A percentile compares a stretch with the other conserved stretches of the same genome.
Evolutionary conservation across 2,797 vertebrate genomes (phyloP).

Genomic region (Chaetophractus vellerosus): DNA sequence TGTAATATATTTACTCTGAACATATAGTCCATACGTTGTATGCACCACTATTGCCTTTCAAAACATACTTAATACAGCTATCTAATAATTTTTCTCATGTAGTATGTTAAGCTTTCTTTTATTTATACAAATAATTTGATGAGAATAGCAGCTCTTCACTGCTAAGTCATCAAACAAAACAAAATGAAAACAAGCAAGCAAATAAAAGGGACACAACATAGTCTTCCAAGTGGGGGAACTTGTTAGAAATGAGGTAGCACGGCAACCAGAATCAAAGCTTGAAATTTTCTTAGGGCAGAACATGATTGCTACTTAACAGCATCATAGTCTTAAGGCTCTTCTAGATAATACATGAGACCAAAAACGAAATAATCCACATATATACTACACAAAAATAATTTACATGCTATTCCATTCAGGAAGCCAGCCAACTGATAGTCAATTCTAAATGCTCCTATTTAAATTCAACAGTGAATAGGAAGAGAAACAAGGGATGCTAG

Average conservation of each 20-base stretch:
- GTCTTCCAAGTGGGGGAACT: neutral
- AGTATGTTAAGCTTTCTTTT: neutral
- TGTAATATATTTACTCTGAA: neutral
- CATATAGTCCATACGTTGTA: neutral
- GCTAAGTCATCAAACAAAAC: slow-evolving; percentile 7
- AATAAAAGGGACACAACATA: neutral
- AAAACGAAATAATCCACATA: neutral
- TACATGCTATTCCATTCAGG: neutral
- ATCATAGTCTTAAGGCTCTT: neutral
- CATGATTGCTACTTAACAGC: neutral
- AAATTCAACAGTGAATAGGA: neutral
- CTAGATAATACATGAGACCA: neutral
- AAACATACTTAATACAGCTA: neutral
- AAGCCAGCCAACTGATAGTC: neutral
- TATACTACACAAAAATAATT: neutral
- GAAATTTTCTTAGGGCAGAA: neutral
- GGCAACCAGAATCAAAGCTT: neutral
- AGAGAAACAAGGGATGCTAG: neutral
- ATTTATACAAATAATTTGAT: neutral
- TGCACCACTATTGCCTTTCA: neutral
- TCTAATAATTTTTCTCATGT: neutral
- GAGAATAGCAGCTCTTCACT: neutral
- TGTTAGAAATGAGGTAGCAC: slow-evolving; percentile 10
- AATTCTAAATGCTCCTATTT: neutral
- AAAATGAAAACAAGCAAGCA: slow-evolving; percentile 26